These are phyloP conservation scores for Eugnorisma glareosa DNA, from an alignment of 2,888 invertebrate species.

Conservation along the genomic window DNA sequence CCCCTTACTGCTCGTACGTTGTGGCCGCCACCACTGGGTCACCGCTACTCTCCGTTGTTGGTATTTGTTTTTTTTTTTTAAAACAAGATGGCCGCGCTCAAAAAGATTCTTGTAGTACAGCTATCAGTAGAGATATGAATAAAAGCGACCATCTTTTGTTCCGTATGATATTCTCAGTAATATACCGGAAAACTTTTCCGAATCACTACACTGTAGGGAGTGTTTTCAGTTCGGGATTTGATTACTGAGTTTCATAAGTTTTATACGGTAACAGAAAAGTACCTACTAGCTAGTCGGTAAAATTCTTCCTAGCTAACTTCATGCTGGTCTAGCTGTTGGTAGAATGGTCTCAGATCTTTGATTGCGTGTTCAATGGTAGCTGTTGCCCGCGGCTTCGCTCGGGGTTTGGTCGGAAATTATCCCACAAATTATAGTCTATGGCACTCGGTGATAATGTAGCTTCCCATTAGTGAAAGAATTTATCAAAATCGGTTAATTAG, in stretches of 20 bases:
- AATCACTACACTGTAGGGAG: conserved; percentile 2
- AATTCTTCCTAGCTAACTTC: background rate
- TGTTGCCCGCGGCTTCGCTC: too few relatives aligned
- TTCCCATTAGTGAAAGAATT: too few relatives aligned
- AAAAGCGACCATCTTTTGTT: background rate
- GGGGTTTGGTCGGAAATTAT: too few relatives aligned
- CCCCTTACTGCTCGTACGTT: too few relatives aligned
- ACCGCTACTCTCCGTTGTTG: background rate
- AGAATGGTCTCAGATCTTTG: background rate
- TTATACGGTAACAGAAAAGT: conserved; percentile 3
- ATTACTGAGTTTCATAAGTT: conserved; percentile 10
- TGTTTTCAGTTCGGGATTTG: background rate
- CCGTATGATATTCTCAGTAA: background rate
- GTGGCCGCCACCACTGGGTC: too few relatives aligned
- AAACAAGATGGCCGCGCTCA: background rate
- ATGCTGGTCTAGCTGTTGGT: background rate
- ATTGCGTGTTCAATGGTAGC: too few relatives aligned
- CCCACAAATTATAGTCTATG: too few relatives aligned
- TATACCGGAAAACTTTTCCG: conserved; percentile 4
- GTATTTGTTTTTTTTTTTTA: background rate
- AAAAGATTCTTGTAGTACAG: background rate
- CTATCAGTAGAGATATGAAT: background rate
- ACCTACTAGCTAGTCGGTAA: background rate
- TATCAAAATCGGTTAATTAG: too few relatives aligned
- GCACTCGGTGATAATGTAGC: too few relatives aligned